These are phyloP conservation scores for Notodonta ziczac DNA, from an alignment of 2,888 invertebrate genomes.

Conservation along the genomic window DNA sequence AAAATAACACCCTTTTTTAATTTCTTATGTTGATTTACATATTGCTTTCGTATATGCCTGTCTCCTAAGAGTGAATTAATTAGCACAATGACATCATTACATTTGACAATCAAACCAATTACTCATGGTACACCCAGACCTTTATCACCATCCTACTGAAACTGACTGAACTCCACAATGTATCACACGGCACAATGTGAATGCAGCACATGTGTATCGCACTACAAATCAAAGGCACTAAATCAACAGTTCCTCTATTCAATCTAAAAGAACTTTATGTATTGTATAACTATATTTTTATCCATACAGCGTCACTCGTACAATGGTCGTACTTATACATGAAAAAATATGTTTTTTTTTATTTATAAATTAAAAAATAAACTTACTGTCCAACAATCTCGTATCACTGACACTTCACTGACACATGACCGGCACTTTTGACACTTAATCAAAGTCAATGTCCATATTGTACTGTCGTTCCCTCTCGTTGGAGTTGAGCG, in stretches of 20 bases:
- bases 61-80: no score
- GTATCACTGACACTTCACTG: constrained; percentile 32
- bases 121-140: no score
- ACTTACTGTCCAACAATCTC: constrained; percentile 29
- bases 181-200: background rate
- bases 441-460: constrained; percentile 73
- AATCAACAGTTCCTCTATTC: constrained; percentile 30
- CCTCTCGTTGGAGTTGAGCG: constrained; percentile 50
- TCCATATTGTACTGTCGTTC: constrained; percentile 75
- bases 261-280: constrained; percentile 39
- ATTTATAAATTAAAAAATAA: constrained; percentile 37
- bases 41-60: no score
- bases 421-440: constrained; percentile 8
- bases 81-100: no score
- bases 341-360: constrained; percentile 31
- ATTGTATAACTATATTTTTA: constrained; percentile 36
- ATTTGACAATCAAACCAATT: no score
- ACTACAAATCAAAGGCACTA: constrained; percentile 51
- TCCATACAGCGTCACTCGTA: constrained; percentile 34
- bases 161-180: background rate
- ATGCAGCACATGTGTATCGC: constrained; percentile 22
- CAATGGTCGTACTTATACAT: constrained; percentile 39
- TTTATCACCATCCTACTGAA: background rate
- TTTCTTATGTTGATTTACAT: no score
- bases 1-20: no score